Conservation (phyloP, 2,888 invertebrate species). For the Tinea pellionella region DNA sequence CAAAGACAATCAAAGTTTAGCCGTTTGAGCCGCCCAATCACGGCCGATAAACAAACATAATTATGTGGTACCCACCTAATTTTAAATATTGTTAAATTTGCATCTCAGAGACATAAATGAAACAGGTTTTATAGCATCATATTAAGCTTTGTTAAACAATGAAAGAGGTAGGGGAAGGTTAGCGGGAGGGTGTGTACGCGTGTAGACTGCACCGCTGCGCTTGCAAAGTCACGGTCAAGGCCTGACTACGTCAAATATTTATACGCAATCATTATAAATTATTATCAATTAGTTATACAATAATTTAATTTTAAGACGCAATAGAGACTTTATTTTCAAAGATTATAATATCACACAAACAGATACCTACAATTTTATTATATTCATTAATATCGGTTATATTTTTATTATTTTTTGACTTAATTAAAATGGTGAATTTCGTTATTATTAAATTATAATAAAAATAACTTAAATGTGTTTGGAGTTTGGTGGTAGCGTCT, state of each 20-base stretch:
- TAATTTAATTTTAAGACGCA: background rate
- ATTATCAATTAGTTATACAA: background rate
- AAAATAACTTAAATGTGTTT: too few species aligned
- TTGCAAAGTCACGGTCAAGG: conserved; percentile 54
- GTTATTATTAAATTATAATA: too few species aligned
- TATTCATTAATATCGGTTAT: too few species aligned
- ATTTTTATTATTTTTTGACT: too few species aligned
- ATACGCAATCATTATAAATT: background rate
- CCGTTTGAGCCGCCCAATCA: too few species aligned
- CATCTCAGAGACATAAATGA: background rate
- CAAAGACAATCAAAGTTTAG: too few species aligned
- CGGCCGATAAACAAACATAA: too few species aligned
- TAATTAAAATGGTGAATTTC: too few species aligned
- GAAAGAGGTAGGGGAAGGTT: conserved; percentile 1
- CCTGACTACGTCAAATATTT: conserved; percentile 24
- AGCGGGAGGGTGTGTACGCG: conserved; percentile 26
- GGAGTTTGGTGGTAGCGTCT: too few species aligned
- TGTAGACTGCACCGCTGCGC: conserved; percentile 43
- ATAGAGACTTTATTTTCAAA: background rate
- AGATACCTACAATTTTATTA: too few species aligned
- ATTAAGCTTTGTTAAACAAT: background rate
- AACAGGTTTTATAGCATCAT: background rate
- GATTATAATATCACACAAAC: too few species aligned
- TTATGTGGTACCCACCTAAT: too few species aligned
- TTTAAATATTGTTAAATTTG: background rate